phyloP scores from a whole-genome alignment of 2,797 vertebrate genomes.

The Pipistrellus kuhlii region DNA sequence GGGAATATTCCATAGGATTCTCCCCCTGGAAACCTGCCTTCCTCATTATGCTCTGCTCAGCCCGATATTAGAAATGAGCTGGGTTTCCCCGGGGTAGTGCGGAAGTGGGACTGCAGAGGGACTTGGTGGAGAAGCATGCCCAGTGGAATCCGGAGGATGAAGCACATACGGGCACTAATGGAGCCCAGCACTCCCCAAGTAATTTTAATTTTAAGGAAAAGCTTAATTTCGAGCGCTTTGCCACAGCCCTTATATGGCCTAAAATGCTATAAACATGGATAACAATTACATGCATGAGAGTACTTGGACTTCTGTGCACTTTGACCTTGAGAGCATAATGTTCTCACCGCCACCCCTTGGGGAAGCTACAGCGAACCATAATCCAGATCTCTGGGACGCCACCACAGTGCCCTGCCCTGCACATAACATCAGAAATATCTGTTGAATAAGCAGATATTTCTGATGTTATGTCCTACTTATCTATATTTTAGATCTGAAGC shows the following conservation, averaged over 20 bases:
- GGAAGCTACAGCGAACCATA: not conserved
- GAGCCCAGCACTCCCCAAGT: not conserved
- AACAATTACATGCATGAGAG: not conserved
- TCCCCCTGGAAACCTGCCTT: conserved; percentile 60
- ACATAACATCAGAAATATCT: not conserved
- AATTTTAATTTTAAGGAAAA: conserved; percentile 57
- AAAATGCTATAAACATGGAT: not conserved
- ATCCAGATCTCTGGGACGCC: not conserved
- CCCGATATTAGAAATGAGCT: conserved; percentile 75
- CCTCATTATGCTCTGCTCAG: conserved; percentile 71
- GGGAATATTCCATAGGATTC: not conserved
- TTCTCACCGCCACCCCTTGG: not conserved
- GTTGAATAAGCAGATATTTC: not conserved
- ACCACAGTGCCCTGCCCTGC: not conserved
- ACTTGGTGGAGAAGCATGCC: not conserved
- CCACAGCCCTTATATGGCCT: not conserved
- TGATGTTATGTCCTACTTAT: not conserved
- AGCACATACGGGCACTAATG: not conserved
- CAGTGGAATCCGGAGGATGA: not conserved
- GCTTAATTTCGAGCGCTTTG: not conserved
- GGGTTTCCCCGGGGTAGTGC: conserved; percentile 52
- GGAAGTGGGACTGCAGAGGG: conserved; percentile 51
- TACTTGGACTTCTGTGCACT: not conserved
- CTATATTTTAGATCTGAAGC: not conserved
- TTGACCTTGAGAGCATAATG: not conserved